Evolutionary conservation across 1,140 invertebrate species (phyloP).

Genomic region (Atopsyche davidsoni): DNA sequence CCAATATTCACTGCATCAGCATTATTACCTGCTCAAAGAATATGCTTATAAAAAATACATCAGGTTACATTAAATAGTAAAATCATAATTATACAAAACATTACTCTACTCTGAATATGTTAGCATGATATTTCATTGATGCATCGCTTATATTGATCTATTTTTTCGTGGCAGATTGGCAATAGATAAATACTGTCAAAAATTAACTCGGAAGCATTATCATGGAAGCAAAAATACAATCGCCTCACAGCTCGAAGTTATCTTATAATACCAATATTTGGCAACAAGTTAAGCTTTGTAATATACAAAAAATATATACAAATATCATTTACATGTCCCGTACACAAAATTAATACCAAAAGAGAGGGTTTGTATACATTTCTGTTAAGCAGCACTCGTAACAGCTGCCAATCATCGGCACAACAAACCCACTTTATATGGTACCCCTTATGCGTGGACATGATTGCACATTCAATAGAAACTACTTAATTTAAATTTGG

Average conservation of each 20-base stretch:
- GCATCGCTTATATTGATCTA: conserved; percentile 7
- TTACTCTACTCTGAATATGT: conserved; percentile 30
- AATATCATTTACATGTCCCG: conserved; percentile 10
- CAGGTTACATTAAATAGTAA: conserved; percentile 25
- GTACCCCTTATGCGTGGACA: conserved; percentile 17
- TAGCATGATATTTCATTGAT: conserved; percentile 27
- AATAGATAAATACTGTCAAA: conserved; percentile 14
- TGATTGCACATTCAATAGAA: conserved; percentile 29
- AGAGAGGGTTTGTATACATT: conserved; percentile 23
- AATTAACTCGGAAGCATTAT: conserved; percentile 21
- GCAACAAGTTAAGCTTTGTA: conserved; percentile 19
- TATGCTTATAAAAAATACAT: conserved; percentile 31
- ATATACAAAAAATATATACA: conserved; percentile 20
- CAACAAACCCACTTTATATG: conserved; percentile 14
- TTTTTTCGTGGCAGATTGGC: conserved; percentile 5
- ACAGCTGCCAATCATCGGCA: conserved; percentile 1
- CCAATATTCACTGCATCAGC: conserved; percentile 28
- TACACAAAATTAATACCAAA: conserved; percentile 20
- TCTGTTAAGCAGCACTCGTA: conserved; percentile 24
- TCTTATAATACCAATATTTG: conserved; percentile 11
- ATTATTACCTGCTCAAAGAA: conserved; percentile 26
- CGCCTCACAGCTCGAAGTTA: conserved; percentile 12
- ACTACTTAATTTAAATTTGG: conserved; percentile 44
- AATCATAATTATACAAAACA: conserved; percentile 22
- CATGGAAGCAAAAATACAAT: conserved; percentile 12